Percentiles rank a stretch among this genome's conserved stretches.
Evolutionary conservation across 30 jellyfish, hydroid and myxozoan genomes (phyloP).

Genomic region (Aurelia sp.): DNA sequence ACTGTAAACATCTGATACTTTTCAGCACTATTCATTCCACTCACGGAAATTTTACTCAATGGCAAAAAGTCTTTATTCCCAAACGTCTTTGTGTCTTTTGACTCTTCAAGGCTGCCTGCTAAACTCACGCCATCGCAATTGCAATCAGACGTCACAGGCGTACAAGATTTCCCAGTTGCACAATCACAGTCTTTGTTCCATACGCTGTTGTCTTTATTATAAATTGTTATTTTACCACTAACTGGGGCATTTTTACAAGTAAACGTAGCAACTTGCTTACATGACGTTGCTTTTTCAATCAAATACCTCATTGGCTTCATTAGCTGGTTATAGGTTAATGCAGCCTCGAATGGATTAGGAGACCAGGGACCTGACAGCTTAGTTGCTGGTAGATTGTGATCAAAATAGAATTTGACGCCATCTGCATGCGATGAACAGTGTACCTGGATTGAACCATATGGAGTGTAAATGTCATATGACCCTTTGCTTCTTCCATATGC

Average conservation of each 20-base stretch:
- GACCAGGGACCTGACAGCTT: constrained; percentile 34
- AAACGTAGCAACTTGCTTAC: constrained; percentile 5
- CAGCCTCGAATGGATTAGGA: neutral
- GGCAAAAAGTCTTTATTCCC: neutral
- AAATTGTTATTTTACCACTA: neutral
- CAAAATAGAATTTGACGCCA: constrained; percentile 29
- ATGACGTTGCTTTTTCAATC: constrained; percentile 5
- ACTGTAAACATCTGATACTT: constrained; percentile 7
- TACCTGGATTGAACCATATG: neutral
- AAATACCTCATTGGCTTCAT: neutral
- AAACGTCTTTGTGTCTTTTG: constrained; percentile 9
- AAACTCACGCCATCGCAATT: no score
- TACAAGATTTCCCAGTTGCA: no score
- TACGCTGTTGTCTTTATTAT: neutral
- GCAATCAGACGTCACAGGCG: no score
- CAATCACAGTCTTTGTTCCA: constrained; percentile 6
- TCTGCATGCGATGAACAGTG: constrained; percentile 10
- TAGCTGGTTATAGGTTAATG: constrained; percentile 2
- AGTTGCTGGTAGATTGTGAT: neutral
- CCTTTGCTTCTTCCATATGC: constrained; percentile 21
- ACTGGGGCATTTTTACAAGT: neutral
- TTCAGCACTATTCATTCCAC: neutral
- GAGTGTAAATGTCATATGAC: neutral
- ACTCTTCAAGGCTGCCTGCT: no score
- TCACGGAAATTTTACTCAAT: constrained; percentile 3